phyloP scores from a whole-genome alignment of 2,888 invertebrate species.

The Watsonalla binaria region DNA sequence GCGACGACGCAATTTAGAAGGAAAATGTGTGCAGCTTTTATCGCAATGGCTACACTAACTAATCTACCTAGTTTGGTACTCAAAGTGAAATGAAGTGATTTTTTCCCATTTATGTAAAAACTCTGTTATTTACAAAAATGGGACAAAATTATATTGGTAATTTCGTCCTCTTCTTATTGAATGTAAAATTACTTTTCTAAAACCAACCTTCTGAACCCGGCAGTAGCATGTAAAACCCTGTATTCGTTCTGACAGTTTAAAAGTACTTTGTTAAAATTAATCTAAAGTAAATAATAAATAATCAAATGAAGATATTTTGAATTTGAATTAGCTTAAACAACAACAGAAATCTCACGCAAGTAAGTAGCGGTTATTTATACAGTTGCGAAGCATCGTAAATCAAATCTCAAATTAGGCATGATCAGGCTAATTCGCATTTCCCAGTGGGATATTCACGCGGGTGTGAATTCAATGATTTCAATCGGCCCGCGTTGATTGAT shows the following conservation, averaged over 20 bases:
- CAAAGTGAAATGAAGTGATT: not conserved
- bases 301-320: no score
- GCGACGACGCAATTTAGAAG: not conserved
- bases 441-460: constrained; percentile 7
- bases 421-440: constrained; percentile 17
- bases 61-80: not conserved
- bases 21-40: not conserved
- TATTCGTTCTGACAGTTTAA: no score
- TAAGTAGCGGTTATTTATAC: not conserved
- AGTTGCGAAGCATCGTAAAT: constrained; percentile 16
- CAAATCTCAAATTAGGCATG: constrained; percentile 19
- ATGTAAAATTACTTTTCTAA: no score
- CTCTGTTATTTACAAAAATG: not conserved
- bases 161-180: not conserved
- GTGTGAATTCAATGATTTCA: constrained; percentile 11
- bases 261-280: no score
- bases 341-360: no score
- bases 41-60: not conserved
- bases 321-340: no score
- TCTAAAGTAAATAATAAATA: no score
- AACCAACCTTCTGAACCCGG: no score
- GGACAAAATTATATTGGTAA: not conserved
- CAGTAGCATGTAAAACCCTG: no score
- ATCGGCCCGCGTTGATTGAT: constrained; percentile 13
- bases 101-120: no score